Conservation (phyloP, 1,140 invertebrate species). For the Brachionus manjavacas region DNA sequence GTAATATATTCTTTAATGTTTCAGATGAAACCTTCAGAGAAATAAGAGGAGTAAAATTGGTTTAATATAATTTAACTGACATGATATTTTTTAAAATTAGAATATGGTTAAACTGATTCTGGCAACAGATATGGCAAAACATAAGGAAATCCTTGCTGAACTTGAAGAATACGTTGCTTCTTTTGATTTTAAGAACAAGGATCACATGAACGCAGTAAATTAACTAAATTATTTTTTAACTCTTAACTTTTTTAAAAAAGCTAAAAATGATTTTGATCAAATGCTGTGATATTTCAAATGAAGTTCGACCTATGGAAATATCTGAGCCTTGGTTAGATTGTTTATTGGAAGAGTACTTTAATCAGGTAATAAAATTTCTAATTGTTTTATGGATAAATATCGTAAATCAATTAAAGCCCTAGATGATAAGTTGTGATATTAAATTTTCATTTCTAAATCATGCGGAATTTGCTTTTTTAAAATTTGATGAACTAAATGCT, state of each 20-base stretch:
- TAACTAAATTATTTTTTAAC: background rate
- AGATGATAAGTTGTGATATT: too few species aligned
- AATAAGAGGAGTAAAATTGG: constrained; percentile 49
- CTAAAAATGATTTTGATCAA: constrained; percentile 59
- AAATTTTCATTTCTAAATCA: too few species aligned
- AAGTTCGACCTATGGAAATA: constrained; percentile 58
- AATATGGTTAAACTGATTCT: constrained; percentile 57
- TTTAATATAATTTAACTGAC: constrained; percentile 3
- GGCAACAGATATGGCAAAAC: constrained; percentile 58
- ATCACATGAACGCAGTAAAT: constrained; percentile 19
- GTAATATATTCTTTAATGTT: constrained; percentile 69
- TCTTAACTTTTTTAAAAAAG: constrained; percentile 43
- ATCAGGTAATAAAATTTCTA: constrained; percentile 50
- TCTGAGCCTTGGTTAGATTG: constrained; percentile 59
- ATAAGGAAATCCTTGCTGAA: constrained; percentile 56
- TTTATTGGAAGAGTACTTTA: constrained; percentile 58
- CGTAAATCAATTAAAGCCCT: too few species aligned
- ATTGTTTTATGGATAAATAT: too few species aligned
- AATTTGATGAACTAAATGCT: too few species aligned
- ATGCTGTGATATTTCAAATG: constrained; percentile 59
- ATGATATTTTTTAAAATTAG: constrained; percentile 44
- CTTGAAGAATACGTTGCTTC: constrained; percentile 51
- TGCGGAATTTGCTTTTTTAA: too few species aligned
- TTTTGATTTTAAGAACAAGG: constrained; percentile 33
- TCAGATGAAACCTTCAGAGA: constrained; percentile 61